Base-by-base conservation (phyloP, 2,797 vertebrate genomes). In the Acropternis orthonyx region DNA sequence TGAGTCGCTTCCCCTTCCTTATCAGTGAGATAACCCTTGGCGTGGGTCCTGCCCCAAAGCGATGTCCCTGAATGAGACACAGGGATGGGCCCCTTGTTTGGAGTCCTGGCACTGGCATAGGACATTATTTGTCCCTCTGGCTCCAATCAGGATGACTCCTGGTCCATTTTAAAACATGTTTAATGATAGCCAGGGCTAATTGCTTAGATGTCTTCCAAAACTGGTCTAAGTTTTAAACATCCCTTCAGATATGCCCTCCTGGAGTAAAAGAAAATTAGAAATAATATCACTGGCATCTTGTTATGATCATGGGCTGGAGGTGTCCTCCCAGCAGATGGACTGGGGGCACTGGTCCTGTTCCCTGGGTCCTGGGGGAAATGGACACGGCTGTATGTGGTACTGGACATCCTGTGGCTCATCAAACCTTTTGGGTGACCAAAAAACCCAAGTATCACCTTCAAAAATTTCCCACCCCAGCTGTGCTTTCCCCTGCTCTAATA, bases 331-430 rank as follows among this genome's bases (percentile, higher is more conserved):
- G 43, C 3, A 4, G 30, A 20, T 4, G 16, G 51, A 41, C 58
- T 72, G 37, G 2, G 12, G 26, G 39, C 46, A 21, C 52, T 1
- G 4, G 3, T 68, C 54, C 69, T 76, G 24, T 34, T 69, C 41
- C 54, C 28, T 55, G 3, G 8, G 10, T 62, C 21, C 55, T 26
- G 2, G 7, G 21, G 14, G 46, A 14, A 19, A 19, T 18, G 36
- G 26, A 44, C 24, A 13, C 2, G 4, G 39, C 39, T 8, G 9
- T 44, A 44, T 9, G 34, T 66, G 52, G 8, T 22, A 10, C 8
- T 32, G 7, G 13, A 2, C 2, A 4, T 73, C 43, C 65, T 0
- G 0, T 1, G 4, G 51, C 9, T 76, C 5, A 5, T 27, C 1
- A 3, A n/a, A 30, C 5, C 0, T 66, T 72, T 65, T 2, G 18